A percentile compares a stretch with the other conserved stretches of the same genome.
phyloP scores from a whole-genome alignment of 2,888 invertebrate species.

The Hydraecia micacea region DNA sequence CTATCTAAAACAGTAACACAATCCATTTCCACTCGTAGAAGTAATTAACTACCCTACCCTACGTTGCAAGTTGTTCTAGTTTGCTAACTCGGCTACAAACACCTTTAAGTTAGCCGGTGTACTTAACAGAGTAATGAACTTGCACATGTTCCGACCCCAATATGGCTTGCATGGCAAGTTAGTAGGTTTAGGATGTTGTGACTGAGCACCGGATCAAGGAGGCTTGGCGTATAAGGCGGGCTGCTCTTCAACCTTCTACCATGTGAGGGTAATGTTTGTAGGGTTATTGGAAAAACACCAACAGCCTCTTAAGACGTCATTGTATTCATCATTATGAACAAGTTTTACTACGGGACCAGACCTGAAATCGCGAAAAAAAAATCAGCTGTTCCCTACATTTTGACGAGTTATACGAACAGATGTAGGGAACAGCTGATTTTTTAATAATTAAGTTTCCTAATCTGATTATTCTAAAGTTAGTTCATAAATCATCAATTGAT shows the following conservation, averaged over 20 bases:
- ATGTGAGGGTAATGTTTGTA: not conserved
- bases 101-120: conserved; percentile 59
- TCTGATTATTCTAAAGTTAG: too few species aligned
- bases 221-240: not conserved
- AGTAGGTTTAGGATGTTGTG: conserved; percentile 6
- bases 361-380: too few species aligned
- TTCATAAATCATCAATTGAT: too few species aligned
- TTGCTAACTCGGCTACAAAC: conserved; percentile 58
- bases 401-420: too few species aligned
- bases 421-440: too few species aligned
- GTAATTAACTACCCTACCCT: conserved; percentile 40
- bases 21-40: conserved; percentile 24
- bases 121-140: conserved; percentile 57
- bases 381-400: too few species aligned
- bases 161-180: conserved; percentile 29
- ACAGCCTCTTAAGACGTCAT: too few species aligned
- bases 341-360: too few species aligned
- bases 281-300: too few species aligned
- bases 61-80: conserved; percentile 50
- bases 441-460: too few species aligned
- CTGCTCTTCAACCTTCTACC: not conserved
- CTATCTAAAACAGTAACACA: conserved; percentile 8
- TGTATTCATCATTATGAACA: too few species aligned
- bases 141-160: conserved; percentile 39
- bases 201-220: not conserved